Conservation (phyloP, 2,113 vertebrate genomes). For the Ictidomys tridecemlineatus region DNA sequence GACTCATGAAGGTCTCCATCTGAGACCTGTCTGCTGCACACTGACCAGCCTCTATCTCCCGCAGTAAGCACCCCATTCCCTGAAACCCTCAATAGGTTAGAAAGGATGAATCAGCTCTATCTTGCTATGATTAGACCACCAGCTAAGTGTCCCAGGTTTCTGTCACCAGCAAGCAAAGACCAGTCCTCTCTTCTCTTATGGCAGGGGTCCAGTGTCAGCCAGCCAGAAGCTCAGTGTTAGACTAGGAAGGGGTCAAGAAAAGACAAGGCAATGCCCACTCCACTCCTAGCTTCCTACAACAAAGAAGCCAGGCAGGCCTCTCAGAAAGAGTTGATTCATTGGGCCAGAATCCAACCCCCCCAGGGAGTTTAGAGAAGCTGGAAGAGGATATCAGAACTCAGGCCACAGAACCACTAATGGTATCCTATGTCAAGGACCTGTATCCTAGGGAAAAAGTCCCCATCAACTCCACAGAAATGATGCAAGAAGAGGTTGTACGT, state of each 20-base stretch:
- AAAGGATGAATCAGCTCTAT: slow-evolving; percentile 35
- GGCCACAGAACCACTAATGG: not conserved
- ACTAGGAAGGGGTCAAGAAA: not conserved
- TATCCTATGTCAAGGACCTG: not conserved
- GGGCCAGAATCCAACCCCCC: not conserved
- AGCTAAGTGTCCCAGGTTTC: slow-evolving; percentile 34
- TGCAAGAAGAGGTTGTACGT: not conserved
- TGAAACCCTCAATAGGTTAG: not conserved
- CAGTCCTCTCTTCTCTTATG: not conserved
- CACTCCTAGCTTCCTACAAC: not conserved
- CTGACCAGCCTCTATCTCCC: not conserved
- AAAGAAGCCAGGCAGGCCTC: not conserved
- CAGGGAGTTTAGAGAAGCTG: not conserved
- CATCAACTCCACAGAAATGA: not conserved
- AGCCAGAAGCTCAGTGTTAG: not conserved
- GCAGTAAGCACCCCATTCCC: not conserved
- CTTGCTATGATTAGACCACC: slow-evolving; percentile 15
- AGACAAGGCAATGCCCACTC: not conserved
- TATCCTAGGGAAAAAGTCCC: not conserved
- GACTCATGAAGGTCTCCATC: not conserved
- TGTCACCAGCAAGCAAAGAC: not conserved
- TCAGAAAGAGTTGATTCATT: not conserved
- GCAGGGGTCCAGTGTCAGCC: not conserved
- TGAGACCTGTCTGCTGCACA: not conserved
- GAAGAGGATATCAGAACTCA: not conserved